Conservation (phyloP, 2,113 vertebrate genomes). For the Macquaria australasica region DNA sequence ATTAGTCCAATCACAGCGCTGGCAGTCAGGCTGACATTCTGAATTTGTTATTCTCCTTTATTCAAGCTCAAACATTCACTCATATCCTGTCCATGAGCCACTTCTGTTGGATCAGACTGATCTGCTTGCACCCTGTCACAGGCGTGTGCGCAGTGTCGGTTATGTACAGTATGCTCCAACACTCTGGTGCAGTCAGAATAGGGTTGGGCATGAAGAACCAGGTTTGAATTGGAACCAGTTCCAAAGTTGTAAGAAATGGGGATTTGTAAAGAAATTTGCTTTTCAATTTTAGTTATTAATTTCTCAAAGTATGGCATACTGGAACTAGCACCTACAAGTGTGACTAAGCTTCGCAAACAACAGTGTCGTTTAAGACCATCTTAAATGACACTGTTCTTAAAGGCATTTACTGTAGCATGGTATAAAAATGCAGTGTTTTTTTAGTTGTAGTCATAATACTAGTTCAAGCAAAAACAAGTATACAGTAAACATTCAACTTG, state of each 20-base stretch:
- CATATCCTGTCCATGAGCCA: constrained; percentile 62
- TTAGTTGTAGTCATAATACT: not conserved
- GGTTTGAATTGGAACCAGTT: not conserved
- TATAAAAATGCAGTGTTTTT: not conserved
- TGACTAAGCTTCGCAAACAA: not conserved
- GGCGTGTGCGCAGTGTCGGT: not conserved
- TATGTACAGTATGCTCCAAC: constrained; percentile 25
- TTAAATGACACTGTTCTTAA: not conserved
- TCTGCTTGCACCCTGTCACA: constrained; percentile 50
- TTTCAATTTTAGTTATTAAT: constrained; percentile 9
- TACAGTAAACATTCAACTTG: not conserved
- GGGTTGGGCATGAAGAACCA: not conserved
- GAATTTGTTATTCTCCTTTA: constrained; percentile 76
- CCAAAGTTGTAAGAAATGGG: not conserved
- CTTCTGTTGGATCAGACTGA: constrained; percentile 61
- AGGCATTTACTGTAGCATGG: not conserved
- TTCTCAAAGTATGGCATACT: constrained; percentile 19
- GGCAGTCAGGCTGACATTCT: constrained; percentile 79
- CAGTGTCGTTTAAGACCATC: not conserved
- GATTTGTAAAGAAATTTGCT: not conserved
- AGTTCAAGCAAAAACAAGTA: not conserved
- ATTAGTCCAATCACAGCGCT: constrained; percentile 80
- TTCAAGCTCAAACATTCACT: constrained; percentile 65
- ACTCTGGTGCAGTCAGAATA: constrained; percentile 15
- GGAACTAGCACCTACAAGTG: constrained; percentile 14